A percentile compares a stretch with the other conserved stretches of the same genome.
Evolutionary conservation across 2,888 invertebrate genomes (phyloP).

Genomic region (Thera obeliscata): DNA sequence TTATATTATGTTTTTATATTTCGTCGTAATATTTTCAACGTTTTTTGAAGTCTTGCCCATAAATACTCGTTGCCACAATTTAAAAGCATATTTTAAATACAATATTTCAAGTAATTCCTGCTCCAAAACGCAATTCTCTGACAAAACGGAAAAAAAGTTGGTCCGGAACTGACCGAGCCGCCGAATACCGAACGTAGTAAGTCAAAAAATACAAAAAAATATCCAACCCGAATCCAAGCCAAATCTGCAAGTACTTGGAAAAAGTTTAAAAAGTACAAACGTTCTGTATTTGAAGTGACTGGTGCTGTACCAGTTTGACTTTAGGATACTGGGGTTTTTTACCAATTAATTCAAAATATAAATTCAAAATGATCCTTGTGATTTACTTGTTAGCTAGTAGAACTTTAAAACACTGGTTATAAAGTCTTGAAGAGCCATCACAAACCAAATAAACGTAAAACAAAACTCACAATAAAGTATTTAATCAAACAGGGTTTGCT

Average conservation of each 20-base stretch:
- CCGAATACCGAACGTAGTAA: slow-evolving; percentile 38
- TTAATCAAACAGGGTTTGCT: too few species aligned
- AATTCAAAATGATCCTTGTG: neutral
- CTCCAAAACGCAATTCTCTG: slow-evolving; percentile 11
- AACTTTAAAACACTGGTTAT: too few species aligned
- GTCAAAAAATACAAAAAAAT: slow-evolving; percentile 43
- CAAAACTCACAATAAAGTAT: too few species aligned
- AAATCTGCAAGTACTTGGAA: slow-evolving; percentile 37
- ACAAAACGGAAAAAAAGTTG: slow-evolving; percentile 18
- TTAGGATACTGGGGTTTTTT: neutral
- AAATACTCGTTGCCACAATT: neutral
- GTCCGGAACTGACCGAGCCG: slow-evolving; percentile 38
- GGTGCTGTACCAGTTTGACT: neutral
- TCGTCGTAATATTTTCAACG: too few species aligned
- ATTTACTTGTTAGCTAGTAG: too few species aligned
- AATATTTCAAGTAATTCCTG: neutral
- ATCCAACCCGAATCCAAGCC: slow-evolving; percentile 36
- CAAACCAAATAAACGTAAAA: too few species aligned
- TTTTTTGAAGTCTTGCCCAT: neutral
- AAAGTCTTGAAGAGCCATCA: too few species aligned
- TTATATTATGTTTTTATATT: too few species aligned
- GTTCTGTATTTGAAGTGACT: slow-evolving; percentile 20
- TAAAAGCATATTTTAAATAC: neutral
- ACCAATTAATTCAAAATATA: neutral
- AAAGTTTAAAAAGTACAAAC: slow-evolving; percentile 35